Percentiles rank a stretch among this genome's conserved stretches.
Conservation (phyloP, 35 echinoderm and acorn worm species). For the Patiria miniata region DNA sequence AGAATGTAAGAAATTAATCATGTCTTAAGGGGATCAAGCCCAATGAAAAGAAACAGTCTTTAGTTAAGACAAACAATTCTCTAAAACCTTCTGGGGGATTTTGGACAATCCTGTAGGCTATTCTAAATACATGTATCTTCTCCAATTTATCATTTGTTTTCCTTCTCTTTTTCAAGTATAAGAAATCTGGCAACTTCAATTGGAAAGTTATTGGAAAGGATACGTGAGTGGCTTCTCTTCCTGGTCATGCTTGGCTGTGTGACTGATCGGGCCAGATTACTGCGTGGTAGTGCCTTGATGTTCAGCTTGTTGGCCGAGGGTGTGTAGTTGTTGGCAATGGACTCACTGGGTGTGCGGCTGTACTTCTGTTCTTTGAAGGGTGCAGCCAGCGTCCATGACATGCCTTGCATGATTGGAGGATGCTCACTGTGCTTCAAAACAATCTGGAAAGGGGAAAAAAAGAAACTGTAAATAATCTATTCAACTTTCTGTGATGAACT, state of each 20-base stretch:
- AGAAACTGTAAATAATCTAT: background rate
- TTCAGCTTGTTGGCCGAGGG: constrained; percentile 87
- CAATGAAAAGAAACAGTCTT: too few species aligned
- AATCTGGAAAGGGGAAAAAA: constrained; percentile 48
- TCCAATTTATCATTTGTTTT: too few species aligned
- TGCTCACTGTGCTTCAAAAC: constrained; percentile 97
- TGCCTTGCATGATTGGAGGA: constrained; percentile 96
- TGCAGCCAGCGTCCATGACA: constrained; percentile 90
- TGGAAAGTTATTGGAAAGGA: constrained; percentile 43
- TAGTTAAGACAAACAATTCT: too few species aligned
- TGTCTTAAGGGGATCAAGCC: too few species aligned
- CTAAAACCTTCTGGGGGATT: too few species aligned
- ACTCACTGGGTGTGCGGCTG: constrained; percentile 96
- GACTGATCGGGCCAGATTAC: constrained; percentile 58
- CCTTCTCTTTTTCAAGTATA: too few species aligned
- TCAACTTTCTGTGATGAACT: background rate
- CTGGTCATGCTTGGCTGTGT: constrained; percentile 83
- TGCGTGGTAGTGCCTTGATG: constrained; percentile 67
- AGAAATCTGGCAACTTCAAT: too few species aligned
- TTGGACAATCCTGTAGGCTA: too few species aligned
- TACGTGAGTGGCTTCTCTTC: constrained; percentile 95
- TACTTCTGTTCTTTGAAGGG: constrained; percentile 99
- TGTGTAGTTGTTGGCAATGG: constrained; percentile 99
- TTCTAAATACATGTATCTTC: too few species aligned
- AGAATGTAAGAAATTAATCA: too few species aligned